Evolutionary conservation across 2,888 invertebrate genomes (phyloP).

Genomic region (Gasteruption jaculator): DNA sequence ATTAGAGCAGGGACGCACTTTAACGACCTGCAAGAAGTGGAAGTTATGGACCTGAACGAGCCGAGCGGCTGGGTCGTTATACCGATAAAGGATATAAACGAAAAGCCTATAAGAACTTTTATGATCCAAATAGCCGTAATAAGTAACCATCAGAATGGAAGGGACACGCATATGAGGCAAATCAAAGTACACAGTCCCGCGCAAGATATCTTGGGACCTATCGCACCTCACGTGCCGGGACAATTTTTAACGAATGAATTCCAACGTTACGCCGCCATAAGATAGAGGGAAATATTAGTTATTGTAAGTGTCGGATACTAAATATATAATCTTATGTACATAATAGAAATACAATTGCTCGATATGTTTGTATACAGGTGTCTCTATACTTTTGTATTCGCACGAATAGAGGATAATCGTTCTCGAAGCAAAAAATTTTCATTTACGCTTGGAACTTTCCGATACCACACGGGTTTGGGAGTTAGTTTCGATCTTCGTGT

Average conservation of each 20-base stretch:
- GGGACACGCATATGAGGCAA: constrained; percentile 97
- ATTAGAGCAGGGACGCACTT: constrained; percentile 93
- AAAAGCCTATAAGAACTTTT: constrained; percentile 87
- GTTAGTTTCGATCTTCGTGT: too few species aligned
- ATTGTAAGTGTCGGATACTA: constrained; percentile 5
- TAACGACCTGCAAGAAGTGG: constrained; percentile 93
- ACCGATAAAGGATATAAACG: constrained; percentile 82
- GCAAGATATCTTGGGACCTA: constrained; percentile 60
- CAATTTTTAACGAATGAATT: constrained; percentile 80
- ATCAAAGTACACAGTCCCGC: constrained; percentile 92
- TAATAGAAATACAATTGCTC: constrained; percentile 4
- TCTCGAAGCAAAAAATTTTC: too few species aligned
- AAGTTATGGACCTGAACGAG: constrained; percentile 88
- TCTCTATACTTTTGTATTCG: too few species aligned
- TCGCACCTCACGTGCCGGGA: constrained; percentile 65
- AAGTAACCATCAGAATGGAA: constrained; percentile 97
- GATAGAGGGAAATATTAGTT: constrained; percentile 53
- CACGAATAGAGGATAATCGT: too few species aligned
- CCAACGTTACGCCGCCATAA: constrained; percentile 76
- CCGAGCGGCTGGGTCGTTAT: constrained; percentile 97
- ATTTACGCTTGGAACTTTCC: too few species aligned
- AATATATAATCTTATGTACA: constrained; percentile 2
- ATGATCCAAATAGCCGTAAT: constrained; percentile 96
- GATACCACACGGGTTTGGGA: too few species aligned
- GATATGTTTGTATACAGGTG: too few species aligned